These are phyloP conservation scores for Caradrina kadenii DNA, from an alignment of 2,888 invertebrate genomes.

Conservation along the genomic window DNA sequence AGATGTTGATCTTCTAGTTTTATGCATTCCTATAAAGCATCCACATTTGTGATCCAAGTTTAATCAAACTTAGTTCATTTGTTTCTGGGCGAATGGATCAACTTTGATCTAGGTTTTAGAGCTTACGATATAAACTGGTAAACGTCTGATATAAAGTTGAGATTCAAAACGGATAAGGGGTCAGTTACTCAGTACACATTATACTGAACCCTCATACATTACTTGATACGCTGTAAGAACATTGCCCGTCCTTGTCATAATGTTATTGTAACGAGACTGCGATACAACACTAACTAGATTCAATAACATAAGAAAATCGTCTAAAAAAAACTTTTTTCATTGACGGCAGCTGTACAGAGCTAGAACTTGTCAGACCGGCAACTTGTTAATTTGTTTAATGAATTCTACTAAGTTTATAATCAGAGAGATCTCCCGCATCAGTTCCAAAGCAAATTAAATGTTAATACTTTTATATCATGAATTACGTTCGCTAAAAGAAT, in stretches of 20 bases:
- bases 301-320: not conserved
- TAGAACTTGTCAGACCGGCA: not conserved
- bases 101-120: conserved; percentile 43
- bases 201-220: not conserved
- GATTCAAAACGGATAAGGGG: conserved; percentile 1
- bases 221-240: not conserved
- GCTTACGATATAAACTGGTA: conserved; percentile 34
- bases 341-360: conserved; percentile 13
- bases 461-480: conserved; percentile 11
- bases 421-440: conserved; percentile 30
- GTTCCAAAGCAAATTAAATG: conserved; percentile 35
- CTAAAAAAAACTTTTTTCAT: not conserved
- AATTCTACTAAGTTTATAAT: conserved; percentile 43
- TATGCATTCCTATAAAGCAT: conserved; percentile 15
- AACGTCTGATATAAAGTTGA: conserved; percentile 23
- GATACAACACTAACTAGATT: not conserved
- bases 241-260: not conserved
- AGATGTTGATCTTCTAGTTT: conserved; percentile 21
- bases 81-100: conserved; percentile 29
- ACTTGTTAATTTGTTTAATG: conserved; percentile 44
- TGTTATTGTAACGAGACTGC: not conserved
- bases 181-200: not conserved
- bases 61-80: conserved; percentile 51
- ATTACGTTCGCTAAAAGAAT: not conserved
- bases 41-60: conserved; percentile 31